Conservation (phyloP, 2,113 vertebrate genomes). For the Myotis yumanensis region DNA sequence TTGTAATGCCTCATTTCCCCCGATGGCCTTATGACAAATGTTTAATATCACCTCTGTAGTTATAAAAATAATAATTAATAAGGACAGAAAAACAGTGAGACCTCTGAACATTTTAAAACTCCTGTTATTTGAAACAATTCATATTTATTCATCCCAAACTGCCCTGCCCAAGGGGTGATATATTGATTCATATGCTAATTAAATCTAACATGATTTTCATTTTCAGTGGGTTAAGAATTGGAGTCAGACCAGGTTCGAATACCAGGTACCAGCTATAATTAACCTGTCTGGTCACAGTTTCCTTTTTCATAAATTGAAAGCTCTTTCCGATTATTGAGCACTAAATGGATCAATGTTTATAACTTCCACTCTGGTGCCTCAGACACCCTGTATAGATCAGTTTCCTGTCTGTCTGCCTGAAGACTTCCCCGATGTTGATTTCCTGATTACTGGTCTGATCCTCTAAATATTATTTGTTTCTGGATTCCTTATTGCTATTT, state of each 20-base stretch:
- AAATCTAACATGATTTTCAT: constrained; percentile 28
- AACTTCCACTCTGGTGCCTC: neutral
- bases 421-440: neutral
- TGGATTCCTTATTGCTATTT: neutral
- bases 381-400: neutral
- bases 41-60: neutral
- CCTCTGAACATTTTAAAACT: neutral
- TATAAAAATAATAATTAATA: constrained; percentile 26
- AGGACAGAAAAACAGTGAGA: neutral
- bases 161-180: neutral
- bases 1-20: neutral
- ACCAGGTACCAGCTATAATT: neutral
- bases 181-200: constrained; percentile 55
- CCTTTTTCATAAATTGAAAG: neutral
- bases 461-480: neutral
- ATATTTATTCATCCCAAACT: constrained; percentile 51
- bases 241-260: neutral
- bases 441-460: neutral
- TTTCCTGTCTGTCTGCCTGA: neutral
- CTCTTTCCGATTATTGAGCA: neutral
- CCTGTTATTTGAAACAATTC: neutral
- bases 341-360: neutral
- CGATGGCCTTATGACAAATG: neutral
- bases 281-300: neutral
- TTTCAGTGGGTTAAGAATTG: constrained; percentile 20